These are phyloP conservation scores for Okapia johnstoni DNA, from an alignment of 2,113 vertebrate species.

Conservation along the genomic window DNA sequence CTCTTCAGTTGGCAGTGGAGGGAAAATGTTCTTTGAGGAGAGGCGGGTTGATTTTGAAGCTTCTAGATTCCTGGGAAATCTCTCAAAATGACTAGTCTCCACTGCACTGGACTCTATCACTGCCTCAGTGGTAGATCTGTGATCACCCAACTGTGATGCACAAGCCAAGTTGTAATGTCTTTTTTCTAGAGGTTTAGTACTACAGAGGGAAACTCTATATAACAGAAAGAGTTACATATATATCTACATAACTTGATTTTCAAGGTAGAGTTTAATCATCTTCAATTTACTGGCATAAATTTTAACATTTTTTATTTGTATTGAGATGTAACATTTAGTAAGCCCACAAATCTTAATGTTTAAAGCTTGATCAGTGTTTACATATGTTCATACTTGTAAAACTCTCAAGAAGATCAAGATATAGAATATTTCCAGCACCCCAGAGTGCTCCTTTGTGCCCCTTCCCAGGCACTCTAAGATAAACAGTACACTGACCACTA, in stretches of 20 bases:
- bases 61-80: background rate
- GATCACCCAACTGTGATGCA: background rate
- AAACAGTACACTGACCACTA: background rate
- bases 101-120: background rate
- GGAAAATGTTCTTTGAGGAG: background rate
- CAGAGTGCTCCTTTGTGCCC: too few species aligned
- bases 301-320: background rate
- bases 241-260: background rate
- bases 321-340: background rate
- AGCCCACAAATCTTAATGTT: background rate
- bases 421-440: background rate
- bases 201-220: background rate
- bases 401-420: background rate
- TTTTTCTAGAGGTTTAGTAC: background rate
- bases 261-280: background rate
- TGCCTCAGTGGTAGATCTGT: too few species aligned
- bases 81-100: background rate
- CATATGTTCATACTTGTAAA: background rate
- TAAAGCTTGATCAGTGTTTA: background rate
- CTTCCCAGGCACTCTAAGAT: background rate
- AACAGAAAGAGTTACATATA: background rate
- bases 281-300: background rate
- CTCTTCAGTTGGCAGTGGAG: background rate
- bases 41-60: background rate
- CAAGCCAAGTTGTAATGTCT: background rate